phyloP scores from a whole-genome alignment of 2,797 vertebrate species.

The Sarcophilus harrisii region DNA sequence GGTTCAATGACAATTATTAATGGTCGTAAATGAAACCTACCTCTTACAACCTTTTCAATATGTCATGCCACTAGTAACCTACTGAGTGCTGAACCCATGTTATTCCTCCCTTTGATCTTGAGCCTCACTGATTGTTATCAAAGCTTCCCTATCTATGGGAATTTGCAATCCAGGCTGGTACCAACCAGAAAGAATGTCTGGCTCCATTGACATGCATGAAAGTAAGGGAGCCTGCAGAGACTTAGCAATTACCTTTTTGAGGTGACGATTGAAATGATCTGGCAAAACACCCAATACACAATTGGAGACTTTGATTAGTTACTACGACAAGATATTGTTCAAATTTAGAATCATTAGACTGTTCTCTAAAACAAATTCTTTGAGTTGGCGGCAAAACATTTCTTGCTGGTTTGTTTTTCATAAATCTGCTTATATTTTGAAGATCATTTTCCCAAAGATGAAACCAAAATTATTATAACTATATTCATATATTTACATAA shows the following conservation, averaged over 20 bases:
- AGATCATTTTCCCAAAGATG: constrained; percentile 47
- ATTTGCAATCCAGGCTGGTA: constrained; percentile 35
- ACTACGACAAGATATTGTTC: constrained; percentile 29
- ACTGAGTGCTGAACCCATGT: not conserved
- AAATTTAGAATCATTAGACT: constrained; percentile 47
- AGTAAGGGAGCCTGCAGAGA: constrained; percentile 57
- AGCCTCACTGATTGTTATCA: constrained; percentile 10
- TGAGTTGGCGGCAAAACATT: not conserved
- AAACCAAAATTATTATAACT: constrained; percentile 29
- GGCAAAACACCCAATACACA: constrained; percentile 59
- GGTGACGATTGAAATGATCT: constrained; percentile 63
- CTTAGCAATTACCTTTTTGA: constrained; percentile 51
- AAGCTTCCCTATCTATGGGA: constrained; percentile 2
- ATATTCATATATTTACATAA: not conserved
- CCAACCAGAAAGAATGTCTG: constrained; percentile 40
- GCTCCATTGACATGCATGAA: constrained; percentile 57
- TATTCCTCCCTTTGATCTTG: not conserved
- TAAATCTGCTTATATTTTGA: constrained; percentile 47
- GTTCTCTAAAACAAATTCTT: constrained; percentile 27
- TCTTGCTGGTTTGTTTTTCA: constrained; percentile 14
- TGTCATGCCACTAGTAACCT: not conserved
- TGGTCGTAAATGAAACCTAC: not conserved
- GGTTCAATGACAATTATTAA: not conserved
- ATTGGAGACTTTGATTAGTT: constrained; percentile 51
- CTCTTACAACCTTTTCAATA: not conserved